Evolutionary conservation across 2,113 vertebrate genomes (phyloP), one percentile per base, ranked within the genome.

Genomic region (Psephotus haematonotus): DNA sequence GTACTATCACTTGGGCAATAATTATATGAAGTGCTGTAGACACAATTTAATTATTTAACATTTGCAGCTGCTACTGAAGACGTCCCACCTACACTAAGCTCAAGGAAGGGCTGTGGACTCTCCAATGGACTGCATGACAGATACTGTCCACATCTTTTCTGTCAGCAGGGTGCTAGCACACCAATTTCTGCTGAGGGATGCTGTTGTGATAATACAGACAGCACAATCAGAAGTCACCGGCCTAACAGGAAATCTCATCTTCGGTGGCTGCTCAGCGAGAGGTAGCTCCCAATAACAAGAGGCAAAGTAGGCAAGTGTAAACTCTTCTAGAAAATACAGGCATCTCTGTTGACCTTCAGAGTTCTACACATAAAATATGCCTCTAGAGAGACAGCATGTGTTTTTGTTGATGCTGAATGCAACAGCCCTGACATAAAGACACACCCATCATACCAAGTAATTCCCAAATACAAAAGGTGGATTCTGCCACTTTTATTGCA

Each of bases 1-100:
- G 31, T 37, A 75, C 43, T 84, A 96, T 69, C 64, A 90, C 28
- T 60, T 93, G 86, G 77, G 10, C 78, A 97, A 86, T 87, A 95
- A 97, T 71, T 55, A 55, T 76, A 62, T 69, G 57, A 97, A 96
- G 83, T 86, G 88, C 74, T 94, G 88, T 63, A 92, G 91, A 95
- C 77, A 82, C 64, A 82, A 87, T 96, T 94, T 92, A 96, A 93
- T 92, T 96, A 94, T 91, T 94, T 83, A 93, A 76, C 57, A 78
- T 82, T 84, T 94, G 18, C 62, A 84, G 74, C 88, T 91, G 67
- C 91, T 91, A 11, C 69, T 62, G 20, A 92, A 70, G 52, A 69
- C 17, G 50, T 93, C 47, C 55, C 68, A 31, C 52, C 71, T 96
- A 67, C 69, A 47, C 23, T 23, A 72, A 86, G 33, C 20, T 43